Conservation (phyloP, 2,888 invertebrate genomes). For the Steinernema hermaphroditum region DNA sequence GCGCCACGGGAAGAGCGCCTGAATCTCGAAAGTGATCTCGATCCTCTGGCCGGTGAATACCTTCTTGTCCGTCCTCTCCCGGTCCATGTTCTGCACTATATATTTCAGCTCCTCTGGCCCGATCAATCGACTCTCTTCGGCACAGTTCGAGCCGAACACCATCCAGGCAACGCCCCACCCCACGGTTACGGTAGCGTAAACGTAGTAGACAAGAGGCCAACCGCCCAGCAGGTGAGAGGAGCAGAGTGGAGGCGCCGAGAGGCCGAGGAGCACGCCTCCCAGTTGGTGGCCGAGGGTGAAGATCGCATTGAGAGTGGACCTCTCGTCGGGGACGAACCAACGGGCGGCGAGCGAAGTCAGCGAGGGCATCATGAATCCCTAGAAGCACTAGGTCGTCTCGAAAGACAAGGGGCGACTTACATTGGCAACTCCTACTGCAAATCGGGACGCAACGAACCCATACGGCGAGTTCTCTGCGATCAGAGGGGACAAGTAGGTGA, state of each 20-base stretch:
- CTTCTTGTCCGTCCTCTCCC: no score
- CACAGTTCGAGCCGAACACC: no score
- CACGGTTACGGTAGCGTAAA: constrained; percentile 40
- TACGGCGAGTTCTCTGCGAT: constrained; percentile 45
- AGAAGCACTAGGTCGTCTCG: neutral
- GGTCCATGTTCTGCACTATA: constrained; percentile 9
- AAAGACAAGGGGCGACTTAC: no score
- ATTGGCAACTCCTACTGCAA: constrained; percentile 56
- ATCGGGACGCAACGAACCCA: constrained; percentile 43
- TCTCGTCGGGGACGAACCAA: constrained; percentile 55
- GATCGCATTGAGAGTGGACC: constrained; percentile 51
- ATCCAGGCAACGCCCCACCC: constrained; percentile 26
- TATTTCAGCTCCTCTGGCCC: constrained; percentile 40
- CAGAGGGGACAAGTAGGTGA: constrained; percentile 47
- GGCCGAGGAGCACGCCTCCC: constrained; percentile 41
- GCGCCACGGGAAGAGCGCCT: neutral
- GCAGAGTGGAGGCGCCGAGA: constrained; percentile 48
- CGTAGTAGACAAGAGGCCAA: constrained; percentile 57
- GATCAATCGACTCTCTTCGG: constrained; percentile 36
- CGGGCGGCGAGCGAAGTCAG: constrained; percentile 45
- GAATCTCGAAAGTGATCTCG: neutral
- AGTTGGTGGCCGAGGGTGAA: constrained; percentile 59
- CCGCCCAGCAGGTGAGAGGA: constrained; percentile 44
- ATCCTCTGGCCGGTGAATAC: no score
- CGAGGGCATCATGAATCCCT: constrained; percentile 48